phyloP scores from a whole-genome alignment of 2,888 invertebrate species.

The Oxytorus armatus region DNA sequence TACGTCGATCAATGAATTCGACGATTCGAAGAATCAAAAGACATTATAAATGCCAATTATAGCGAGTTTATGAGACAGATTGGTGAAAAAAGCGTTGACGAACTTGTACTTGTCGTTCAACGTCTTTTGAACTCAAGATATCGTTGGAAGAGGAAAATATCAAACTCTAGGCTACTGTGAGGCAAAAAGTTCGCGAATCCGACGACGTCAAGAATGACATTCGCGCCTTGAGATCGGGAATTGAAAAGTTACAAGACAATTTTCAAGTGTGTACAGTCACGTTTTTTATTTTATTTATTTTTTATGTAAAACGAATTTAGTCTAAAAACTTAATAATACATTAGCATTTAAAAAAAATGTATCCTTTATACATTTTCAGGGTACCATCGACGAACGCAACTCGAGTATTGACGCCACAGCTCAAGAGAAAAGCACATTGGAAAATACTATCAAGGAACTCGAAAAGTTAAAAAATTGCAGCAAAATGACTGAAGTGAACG shows the following conservation, averaged over 20 bases:
- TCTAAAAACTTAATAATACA: no score
- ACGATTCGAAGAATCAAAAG: slow-evolving; percentile 52
- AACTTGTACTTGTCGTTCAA: slow-evolving; percentile 56
- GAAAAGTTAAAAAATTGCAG: slow-evolving; percentile 71
- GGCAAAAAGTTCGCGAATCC: slow-evolving; percentile 75
- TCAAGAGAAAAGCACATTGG: slow-evolving; percentile 64
- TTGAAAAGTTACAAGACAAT: slow-evolving; percentile 74
- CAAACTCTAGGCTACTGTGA: slow-evolving; percentile 72
- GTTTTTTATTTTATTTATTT: neutral
- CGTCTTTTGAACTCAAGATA: slow-evolving; percentile 67
- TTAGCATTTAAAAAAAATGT: no score
- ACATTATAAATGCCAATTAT: slow-evolving; percentile 38
- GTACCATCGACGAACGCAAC: slow-evolving; percentile 73
- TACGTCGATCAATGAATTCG: slow-evolving; percentile 22
- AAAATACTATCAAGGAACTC: slow-evolving; percentile 66
- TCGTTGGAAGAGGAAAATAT: slow-evolving; percentile 74
- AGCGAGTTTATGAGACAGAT: slow-evolving; percentile 58
- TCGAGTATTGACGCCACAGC: slow-evolving; percentile 70
- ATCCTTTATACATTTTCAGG: slow-evolving; percentile 66
- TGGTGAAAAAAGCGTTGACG: slow-evolving; percentile 55
- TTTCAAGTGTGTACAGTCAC: slow-evolving; percentile 66
- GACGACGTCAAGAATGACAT: slow-evolving; percentile 78
- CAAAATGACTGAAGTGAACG: slow-evolving; percentile 55
- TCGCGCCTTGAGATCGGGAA: slow-evolving; percentile 75
- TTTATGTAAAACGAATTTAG: no score